Percentiles rank a stretch among this genome's conserved stretches.
These are phyloP conservation scores for Syritta pipiens DNA, from an alignment of 2,888 invertebrate genomes.

Conservation along the genomic window DNA sequence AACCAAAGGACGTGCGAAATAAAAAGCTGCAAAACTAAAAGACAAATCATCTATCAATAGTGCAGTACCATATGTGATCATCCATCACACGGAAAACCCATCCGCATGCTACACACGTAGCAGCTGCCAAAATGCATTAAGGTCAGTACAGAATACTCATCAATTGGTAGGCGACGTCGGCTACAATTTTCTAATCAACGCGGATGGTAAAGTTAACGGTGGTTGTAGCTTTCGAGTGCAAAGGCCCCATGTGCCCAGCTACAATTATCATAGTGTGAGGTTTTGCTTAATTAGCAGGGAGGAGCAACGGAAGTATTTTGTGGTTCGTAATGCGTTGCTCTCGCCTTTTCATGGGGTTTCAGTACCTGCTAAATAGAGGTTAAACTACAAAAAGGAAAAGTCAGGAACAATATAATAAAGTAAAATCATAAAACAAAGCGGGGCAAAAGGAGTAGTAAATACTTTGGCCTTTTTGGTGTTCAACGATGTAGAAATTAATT, in stretches of 20 bases:
- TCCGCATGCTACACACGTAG: slow-evolving; percentile 80
- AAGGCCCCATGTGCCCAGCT: slow-evolving; percentile 84
- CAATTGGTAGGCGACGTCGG: slow-evolving; percentile 83
- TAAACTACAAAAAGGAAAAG: not conserved
- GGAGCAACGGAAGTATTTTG: slow-evolving; percentile 67
- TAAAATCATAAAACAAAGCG: not conserved
- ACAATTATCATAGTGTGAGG: slow-evolving; percentile 83
- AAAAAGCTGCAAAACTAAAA: slow-evolving; percentile 81
- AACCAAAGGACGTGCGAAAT: slow-evolving; percentile 79
- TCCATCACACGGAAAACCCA: slow-evolving; percentile 83
- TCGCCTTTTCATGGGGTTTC: slow-evolving; percentile 1
- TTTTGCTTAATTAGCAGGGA: slow-evolving; percentile 83
- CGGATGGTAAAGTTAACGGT: slow-evolving; percentile 84
- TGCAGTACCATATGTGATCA: slow-evolving; percentile 83
- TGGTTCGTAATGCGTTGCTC: not conserved
- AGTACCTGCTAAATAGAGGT: not conserved
- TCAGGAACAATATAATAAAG: not conserved
- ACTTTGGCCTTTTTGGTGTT: too few species aligned
- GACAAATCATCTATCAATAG: slow-evolving; percentile 76
- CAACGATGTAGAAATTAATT: slow-evolving; percentile 59
- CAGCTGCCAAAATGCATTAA: slow-evolving; percentile 81
- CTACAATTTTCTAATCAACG: slow-evolving; percentile 84
- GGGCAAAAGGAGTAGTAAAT: not conserved
- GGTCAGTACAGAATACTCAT: slow-evolving; percentile 83
- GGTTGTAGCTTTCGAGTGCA: slow-evolving; percentile 84